Conservation (phyloP, 1,140 invertebrate genomes). For the Drosophila pruinosa region DNA sequence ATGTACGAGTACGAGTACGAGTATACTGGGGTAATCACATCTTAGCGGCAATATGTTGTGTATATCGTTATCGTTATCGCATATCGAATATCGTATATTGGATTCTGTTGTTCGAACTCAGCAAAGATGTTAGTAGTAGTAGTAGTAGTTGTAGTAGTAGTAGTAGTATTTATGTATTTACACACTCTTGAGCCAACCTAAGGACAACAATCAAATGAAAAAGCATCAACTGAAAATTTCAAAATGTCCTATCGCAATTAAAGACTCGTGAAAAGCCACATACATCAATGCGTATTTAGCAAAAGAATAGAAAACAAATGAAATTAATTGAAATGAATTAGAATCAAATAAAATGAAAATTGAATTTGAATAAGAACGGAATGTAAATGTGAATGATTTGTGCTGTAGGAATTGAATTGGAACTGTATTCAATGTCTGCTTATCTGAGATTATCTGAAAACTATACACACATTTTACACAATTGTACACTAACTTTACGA, state of each 20-base stretch:
- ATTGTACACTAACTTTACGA: conserved; percentile 11
- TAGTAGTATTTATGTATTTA: conserved; percentile 19
- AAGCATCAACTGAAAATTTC: neutral
- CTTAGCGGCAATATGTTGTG: conserved; percentile 47
- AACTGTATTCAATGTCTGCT: conserved; percentile 11
- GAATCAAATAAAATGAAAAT: neutral
- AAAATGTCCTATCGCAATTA: neutral
- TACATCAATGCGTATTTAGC: conserved; percentile 3
- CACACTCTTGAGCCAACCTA: neutral
- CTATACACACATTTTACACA: conserved; percentile 18
- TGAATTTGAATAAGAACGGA: conserved; percentile 3
- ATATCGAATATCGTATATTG: conserved; percentile 2
- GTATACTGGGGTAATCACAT: conserved; percentile 31
- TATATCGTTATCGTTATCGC: conserved; percentile 2
- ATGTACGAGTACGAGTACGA: conserved; percentile 35
- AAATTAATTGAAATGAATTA: neutral
- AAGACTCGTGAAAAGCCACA: conserved; percentile 8
- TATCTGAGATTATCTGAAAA: conserved; percentile 6
- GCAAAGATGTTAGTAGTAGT: conserved; percentile 9
- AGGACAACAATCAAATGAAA: neutral
- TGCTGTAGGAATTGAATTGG: conserved; percentile 17
- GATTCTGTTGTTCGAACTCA: conserved; percentile 5
- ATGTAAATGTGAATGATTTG: conserved; percentile 30
- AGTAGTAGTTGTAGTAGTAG: neutral
- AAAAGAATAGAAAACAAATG: neutral